A percentile compares a stretch with the other conserved stretches of the same genome.
Evolutionary conservation across 2,797 vertebrate species (phyloP).

Genomic region (Rhabdomys pumilio): DNA sequence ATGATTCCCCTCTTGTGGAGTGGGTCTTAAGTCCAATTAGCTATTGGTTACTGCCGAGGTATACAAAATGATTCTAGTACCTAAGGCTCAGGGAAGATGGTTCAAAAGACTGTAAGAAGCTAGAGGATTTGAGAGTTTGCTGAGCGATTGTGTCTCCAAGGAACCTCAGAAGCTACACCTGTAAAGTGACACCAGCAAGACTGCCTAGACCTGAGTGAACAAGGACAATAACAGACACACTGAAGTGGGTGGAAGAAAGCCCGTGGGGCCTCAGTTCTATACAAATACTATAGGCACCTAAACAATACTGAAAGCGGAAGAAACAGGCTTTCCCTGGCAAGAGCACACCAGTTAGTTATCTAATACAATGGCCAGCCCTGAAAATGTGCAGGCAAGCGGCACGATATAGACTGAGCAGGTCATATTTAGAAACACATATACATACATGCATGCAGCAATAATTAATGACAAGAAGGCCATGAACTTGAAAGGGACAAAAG

Average conservation of each 20-base stretch:
- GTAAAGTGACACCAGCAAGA: not conserved
- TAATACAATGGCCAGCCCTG: not conserved
- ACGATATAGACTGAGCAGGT: not conserved
- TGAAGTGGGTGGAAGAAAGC: not conserved
- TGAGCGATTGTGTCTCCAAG: not conserved
- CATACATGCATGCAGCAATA: not conserved
- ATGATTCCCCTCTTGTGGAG: not conserved
- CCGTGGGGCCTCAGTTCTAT: not conserved
- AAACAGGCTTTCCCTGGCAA: not conserved
- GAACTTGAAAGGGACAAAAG: not conserved
- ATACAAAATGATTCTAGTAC: not conserved
- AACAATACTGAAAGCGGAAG: not conserved
- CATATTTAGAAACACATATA: not conserved
- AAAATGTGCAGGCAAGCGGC: not conserved
- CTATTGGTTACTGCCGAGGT: not conserved
- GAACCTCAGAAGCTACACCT: not conserved
- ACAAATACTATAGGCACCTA: not conserved
- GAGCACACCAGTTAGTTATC: not conserved
- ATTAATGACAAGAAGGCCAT: not conserved
- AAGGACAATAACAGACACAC: too few species aligned
- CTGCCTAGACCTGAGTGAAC: not conserved
- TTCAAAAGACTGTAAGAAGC: not conserved
- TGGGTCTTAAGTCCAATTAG: not conserved
- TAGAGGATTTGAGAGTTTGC: not conserved
- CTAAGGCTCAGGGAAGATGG: not conserved